Percentiles rank a stretch among this genome's conserved stretches.
Conservation (phyloP, 1,140 invertebrate genomes). For the Ruditapes philippinarum region DNA sequence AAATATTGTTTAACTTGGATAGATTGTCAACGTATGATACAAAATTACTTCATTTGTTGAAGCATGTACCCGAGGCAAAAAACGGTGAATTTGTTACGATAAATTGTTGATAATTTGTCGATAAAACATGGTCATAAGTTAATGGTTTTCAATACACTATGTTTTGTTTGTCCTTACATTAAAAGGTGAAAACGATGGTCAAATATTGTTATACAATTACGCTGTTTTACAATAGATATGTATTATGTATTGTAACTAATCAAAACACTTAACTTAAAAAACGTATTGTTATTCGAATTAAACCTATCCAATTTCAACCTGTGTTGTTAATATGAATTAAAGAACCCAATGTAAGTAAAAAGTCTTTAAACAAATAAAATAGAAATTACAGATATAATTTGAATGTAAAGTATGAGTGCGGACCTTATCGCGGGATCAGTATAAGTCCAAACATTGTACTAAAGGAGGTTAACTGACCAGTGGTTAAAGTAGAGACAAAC, state of each 20-base stretch:
- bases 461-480: no score
- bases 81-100: not conserved
- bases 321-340: not conserved
- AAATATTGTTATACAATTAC: not conserved
- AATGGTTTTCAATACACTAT: slow-evolving; percentile 10
- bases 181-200: not conserved
- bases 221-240: not conserved
- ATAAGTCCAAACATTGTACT: no score
- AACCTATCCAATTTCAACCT: not conserved
- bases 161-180: not conserved
- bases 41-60: not conserved
- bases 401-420: no score
- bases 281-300: not conserved
- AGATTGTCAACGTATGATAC: slow-evolving; percentile 1
- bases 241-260: not conserved
- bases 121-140: not conserved
- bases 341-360: not conserved
- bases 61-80: not conserved
- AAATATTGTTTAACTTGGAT: not conserved
- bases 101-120: not conserved
- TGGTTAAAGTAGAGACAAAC: no score
- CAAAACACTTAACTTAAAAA: not conserved
- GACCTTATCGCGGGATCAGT: no score
- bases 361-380: no score
- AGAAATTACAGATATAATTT: no score